A percentile compares a stretch with the other conserved stretches of the same genome.
phyloP scores from a whole-genome alignment of 2,113 vertebrate genomes.

The Sinocyclocheilus rhinocerous region DNA sequence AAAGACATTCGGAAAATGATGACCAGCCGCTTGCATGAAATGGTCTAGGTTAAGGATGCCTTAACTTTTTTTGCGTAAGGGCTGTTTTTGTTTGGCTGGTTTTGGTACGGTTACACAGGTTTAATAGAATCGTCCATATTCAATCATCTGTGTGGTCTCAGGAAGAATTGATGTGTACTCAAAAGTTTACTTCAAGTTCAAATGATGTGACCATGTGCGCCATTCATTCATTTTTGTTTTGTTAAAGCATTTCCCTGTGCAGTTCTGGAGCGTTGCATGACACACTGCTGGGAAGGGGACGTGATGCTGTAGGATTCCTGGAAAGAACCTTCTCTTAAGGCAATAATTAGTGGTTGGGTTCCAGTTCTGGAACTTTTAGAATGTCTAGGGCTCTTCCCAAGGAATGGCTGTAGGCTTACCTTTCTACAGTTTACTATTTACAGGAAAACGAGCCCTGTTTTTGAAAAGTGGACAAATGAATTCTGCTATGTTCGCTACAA shows the following conservation, averaged over 20 bases:
- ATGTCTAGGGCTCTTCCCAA: constrained; percentile 65
- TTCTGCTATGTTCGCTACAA: not conserved
- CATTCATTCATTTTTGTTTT: constrained; percentile 49
- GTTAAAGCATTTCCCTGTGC: constrained; percentile 66
- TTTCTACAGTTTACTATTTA: constrained; percentile 10
- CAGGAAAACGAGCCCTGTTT: constrained; percentile 24
- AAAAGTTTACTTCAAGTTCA: constrained; percentile 31
- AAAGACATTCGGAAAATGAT: not conserved
- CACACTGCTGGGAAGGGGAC: constrained; percentile 69
- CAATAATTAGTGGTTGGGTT: constrained; percentile 69
- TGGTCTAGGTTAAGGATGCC: not conserved
- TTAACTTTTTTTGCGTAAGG: too few relatives aligned
- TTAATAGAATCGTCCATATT: not conserved
- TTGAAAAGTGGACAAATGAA: not conserved
- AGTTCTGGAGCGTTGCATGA: constrained; percentile 66
- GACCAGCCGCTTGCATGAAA: not conserved
- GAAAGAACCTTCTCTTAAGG: constrained; percentile 68
- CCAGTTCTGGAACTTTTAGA: constrained; percentile 63
- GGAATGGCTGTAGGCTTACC: constrained; percentile 41
- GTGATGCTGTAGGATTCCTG: constrained; percentile 70
- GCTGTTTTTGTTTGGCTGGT: not conserved
- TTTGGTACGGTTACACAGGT: not conserved
- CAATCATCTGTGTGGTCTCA: constrained; percentile 30
- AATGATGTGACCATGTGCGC: constrained; percentile 48
- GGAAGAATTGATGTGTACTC: constrained; percentile 23